Conservation (phyloP, 2,888 invertebrate genomes). For the Gastracanthus pulcherrimus region DNA sequence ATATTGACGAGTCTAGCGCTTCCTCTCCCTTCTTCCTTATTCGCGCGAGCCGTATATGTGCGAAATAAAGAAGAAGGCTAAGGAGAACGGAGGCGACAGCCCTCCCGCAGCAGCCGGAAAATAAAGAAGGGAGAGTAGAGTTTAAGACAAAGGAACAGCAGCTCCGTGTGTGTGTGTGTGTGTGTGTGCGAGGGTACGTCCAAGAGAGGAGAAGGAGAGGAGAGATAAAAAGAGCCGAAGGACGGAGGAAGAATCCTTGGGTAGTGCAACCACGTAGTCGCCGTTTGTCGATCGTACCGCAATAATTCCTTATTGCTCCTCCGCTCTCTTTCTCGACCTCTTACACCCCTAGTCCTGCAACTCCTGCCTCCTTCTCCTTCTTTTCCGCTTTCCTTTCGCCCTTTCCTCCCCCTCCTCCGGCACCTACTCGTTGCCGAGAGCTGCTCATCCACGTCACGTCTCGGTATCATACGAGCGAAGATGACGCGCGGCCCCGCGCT, state of each 20-base stretch:
- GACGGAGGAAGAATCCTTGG: slow-evolving; percentile 66
- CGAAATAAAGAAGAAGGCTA: slow-evolving; percentile 32
- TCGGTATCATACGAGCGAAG: slow-evolving; percentile 52
- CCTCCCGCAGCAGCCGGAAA: slow-evolving; percentile 23
- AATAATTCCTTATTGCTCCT: slow-evolving; percentile 78
- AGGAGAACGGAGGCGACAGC: slow-evolving; percentile 19
- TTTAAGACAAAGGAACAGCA: slow-evolving; percentile 38
- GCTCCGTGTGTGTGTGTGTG: too few species aligned
- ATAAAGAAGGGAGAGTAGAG: slow-evolving; percentile 59
- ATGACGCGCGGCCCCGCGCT: slow-evolving; percentile 53
- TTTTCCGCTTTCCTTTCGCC: background rate
- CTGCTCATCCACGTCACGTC: slow-evolving; percentile 63
- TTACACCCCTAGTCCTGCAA: slow-evolving; percentile 33
- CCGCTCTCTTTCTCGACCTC: slow-evolving; percentile 62
- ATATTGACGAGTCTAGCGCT: slow-evolving; percentile 41
- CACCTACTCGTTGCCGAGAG: too few species aligned
- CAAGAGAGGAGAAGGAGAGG: slow-evolving; percentile 43
- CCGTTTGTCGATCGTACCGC: slow-evolving; percentile 78
- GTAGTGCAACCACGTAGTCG: slow-evolving; percentile 76
- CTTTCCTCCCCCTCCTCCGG: too few species aligned
- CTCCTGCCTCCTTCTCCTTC: slow-evolving; percentile 34
- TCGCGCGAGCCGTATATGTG: slow-evolving; percentile 4
- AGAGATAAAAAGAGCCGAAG: too few species aligned
- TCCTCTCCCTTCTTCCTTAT: slow-evolving; percentile 8
- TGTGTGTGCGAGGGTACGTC: too few species aligned